phyloP scores from a whole-genome alignment of 2,888 invertebrate genomes.

The Papilio elwesi region DNA sequence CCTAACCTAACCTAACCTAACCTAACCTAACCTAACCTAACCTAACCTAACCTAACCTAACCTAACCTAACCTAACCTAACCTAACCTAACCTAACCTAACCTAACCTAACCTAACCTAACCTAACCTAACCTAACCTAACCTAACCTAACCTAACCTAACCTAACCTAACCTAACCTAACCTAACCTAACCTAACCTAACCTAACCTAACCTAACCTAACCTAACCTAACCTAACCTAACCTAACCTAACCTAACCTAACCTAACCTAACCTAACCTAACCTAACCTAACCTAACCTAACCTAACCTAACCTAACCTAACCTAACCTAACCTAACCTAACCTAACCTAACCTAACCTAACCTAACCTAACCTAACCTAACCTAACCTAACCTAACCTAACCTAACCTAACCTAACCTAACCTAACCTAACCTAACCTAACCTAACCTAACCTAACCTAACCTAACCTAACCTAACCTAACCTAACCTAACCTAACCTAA shows the following conservation, averaged over 20 bases:
- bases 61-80: slow-evolving; percentile 32
- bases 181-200: slow-evolving; percentile 37
- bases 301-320: slow-evolving; percentile 42
- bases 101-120: slow-evolving; percentile 24
- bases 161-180: slow-evolving; percentile 41
- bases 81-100: slow-evolving; percentile 29
- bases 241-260: slow-evolving; percentile 41
- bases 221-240: slow-evolving; percentile 41
- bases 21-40: slow-evolving; percentile 41
- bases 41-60: slow-evolving; percentile 34
- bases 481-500: slow-evolving; percentile 41
- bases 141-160: slow-evolving; percentile 38
- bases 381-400: slow-evolving; percentile 42
- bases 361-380: slow-evolving; percentile 42
- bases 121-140: slow-evolving; percentile 40
- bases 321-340: slow-evolving; percentile 41
- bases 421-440: slow-evolving; percentile 41
- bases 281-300: slow-evolving; percentile 41
- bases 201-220: slow-evolving; percentile 39
- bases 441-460: slow-evolving; percentile 35
- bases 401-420: slow-evolving; percentile 42
- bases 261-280: slow-evolving; percentile 41
- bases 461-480: slow-evolving; percentile 43
- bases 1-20: slow-evolving; percentile 42
- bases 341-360: slow-evolving; percentile 42